A percentile compares a stretch with the other conserved stretches of the same genome.
These are phyloP conservation scores for Calcarius ornatus DNA, from an alignment of 2,113 vertebrate genomes.

Conservation along the genomic window DNA sequence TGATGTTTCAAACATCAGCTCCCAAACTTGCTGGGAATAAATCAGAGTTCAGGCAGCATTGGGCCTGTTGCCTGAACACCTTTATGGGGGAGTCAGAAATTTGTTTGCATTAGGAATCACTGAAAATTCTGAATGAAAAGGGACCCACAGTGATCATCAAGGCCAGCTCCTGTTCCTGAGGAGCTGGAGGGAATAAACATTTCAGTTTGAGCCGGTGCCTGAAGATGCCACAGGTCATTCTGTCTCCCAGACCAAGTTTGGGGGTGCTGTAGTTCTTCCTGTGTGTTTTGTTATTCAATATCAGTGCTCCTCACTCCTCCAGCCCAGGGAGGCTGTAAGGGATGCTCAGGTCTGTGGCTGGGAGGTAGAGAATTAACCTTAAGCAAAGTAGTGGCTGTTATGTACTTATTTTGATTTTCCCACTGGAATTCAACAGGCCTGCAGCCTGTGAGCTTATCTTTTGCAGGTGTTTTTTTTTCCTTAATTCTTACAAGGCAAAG, in stretches of 20 bases:
- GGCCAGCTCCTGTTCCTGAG: background rate
- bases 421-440: background rate
- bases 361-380: background rate
- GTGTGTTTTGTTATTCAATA: background rate
- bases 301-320: background rate
- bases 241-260: background rate
- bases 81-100: background rate
- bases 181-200: background rate
- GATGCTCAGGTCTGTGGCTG: background rate
- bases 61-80: background rate
- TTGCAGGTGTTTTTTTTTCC: background rate
- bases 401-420: background rate
- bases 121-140: background rate
- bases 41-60: background rate
- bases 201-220: fast-evolving
- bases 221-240: background rate
- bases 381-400: background rate
- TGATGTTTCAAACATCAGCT: background rate
- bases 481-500: background rate
- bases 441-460: background rate
- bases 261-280: background rate
- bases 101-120: background rate
- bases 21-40: background rate
- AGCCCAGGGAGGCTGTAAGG: background rate
- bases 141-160: fast-evolving